Percentiles rank a stretch among this genome's conserved stretches.
phyloP scores from a whole-genome alignment of 1,140 invertebrate genomes.

The Yoshiicerus persimilis region DNA sequence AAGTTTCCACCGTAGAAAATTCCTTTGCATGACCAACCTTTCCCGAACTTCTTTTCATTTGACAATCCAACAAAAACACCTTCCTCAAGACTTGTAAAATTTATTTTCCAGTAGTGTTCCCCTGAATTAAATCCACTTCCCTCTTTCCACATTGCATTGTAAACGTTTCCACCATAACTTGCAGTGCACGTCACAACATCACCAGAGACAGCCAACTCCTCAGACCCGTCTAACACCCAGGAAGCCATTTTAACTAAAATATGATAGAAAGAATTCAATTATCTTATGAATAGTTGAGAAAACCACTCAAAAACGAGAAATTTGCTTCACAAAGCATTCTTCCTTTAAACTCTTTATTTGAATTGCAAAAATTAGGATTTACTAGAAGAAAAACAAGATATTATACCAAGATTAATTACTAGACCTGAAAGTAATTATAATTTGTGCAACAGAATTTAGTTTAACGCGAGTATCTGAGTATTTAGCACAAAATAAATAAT shows the following conservation, averaged over 20 bases:
- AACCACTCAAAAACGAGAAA: too few species aligned
- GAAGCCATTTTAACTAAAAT: not conserved
- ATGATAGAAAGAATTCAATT: not conserved
- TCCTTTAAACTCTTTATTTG: too few species aligned
- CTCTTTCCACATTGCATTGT: slow-evolving; percentile 1
- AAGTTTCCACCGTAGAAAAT: slow-evolving; percentile 3
- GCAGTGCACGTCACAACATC: not conserved
- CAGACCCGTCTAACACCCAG: not conserved
- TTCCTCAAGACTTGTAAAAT: not conserved
- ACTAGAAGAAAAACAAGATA: too few species aligned
- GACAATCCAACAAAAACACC: not conserved
- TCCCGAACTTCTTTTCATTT: not conserved
- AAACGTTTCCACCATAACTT: not conserved
- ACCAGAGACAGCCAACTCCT: not conserved
- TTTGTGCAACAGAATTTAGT: too few species aligned
- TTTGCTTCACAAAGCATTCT: too few species aligned
- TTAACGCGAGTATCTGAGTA: too few species aligned
- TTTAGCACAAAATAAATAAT: too few species aligned
- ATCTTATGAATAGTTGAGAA: not conserved
- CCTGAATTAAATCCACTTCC: not conserved
- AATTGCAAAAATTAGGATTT: too few species aligned
- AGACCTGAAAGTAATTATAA: too few species aligned
- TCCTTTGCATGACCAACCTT: not conserved
- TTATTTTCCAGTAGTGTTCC: not conserved
- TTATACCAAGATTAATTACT: too few species aligned